phyloP scores from a whole-genome alignment of 2,113 vertebrate species.

The Protomyctophum bolini region DNA sequence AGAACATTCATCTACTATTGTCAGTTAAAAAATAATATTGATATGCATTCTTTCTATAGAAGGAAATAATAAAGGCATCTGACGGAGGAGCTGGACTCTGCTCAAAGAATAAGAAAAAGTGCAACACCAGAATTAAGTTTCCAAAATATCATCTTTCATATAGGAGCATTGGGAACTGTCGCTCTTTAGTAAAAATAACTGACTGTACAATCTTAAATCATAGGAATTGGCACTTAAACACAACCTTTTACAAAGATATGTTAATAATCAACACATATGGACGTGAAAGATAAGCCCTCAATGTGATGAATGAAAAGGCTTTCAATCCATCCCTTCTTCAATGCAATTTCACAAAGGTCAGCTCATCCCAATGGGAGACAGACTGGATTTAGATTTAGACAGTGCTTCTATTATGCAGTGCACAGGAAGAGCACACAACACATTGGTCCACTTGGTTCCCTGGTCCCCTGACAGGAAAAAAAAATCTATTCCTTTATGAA shows the following conservation, averaged over 20 bases:
- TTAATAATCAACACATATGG: constrained; percentile 12
- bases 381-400: constrained; percentile 6
- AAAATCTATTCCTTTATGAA: constrained; percentile 11
- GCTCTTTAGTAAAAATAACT: background rate
- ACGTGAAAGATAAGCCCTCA: constrained; percentile 8
- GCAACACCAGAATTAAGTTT: constrained; percentile 7
- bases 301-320: constrained; percentile 18
- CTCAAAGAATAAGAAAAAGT: constrained; percentile 21
- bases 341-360: background rate
- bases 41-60: constrained; percentile 2
- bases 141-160: background rate
- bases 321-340: background rate
- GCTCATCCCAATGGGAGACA: background rate
- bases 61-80: constrained; percentile 63
- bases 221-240: constrained; percentile 64
- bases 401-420: constrained; percentile 17
- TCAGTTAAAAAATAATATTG: background rate
- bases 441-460: background rate
- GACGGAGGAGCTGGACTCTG: constrained; percentile 7
- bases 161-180: background rate
- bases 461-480: constrained; percentile 15
- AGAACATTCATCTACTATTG: constrained; percentile 5
- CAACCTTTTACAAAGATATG: constrained; percentile 17
- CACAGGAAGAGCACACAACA: constrained; percentile 6
- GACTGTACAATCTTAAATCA: constrained; percentile 26